phyloP scores from a whole-genome alignment of 2,797 vertebrate genomes.

The Paratrypauchen microcephalus region DNA sequence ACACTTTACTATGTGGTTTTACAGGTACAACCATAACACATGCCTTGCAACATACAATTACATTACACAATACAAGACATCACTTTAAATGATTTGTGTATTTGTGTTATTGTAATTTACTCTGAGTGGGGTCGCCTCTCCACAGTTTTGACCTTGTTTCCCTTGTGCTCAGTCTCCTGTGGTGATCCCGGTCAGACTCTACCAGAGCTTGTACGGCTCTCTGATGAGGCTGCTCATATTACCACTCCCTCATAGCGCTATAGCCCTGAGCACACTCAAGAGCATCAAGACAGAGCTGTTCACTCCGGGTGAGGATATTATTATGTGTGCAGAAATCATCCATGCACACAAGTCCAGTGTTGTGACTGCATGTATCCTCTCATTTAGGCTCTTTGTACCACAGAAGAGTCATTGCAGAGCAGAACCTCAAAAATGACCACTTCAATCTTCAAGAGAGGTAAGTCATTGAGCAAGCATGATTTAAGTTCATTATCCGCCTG shows the following conservation, averaged over 20 bases:
- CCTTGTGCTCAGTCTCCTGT: slow-evolving; percentile 68
- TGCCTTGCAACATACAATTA: too few species aligned
- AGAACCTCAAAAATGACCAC: slow-evolving; percentile 72
- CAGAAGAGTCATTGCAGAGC: slow-evolving; percentile 76
- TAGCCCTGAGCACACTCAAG: slow-evolving; percentile 78
- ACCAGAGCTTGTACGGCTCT: slow-evolving; percentile 71
- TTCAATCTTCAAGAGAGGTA: slow-evolving; percentile 81
- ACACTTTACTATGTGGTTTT: slow-evolving; percentile 83
- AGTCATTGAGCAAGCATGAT: slow-evolving; percentile 28
- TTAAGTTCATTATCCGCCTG: neutral
- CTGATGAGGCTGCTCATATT: slow-evolving; percentile 80
- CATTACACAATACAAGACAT: too few species aligned
- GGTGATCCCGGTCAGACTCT: slow-evolving; percentile 73
- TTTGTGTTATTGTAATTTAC: too few species aligned
- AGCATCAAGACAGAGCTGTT: slow-evolving; percentile 78
- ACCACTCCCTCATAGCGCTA: slow-evolving; percentile 80
- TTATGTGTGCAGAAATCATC: neutral
- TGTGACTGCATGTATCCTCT: neutral
- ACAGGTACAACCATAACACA: slow-evolving; percentile 69
- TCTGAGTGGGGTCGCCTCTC: too few species aligned
- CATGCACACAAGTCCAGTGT: neutral
- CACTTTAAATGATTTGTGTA: too few species aligned
- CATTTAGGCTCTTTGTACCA: slow-evolving; percentile 83
- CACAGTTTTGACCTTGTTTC: too few species aligned
- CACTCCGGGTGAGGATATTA: slow-evolving; percentile 72